These are phyloP conservation scores for Apamea monoglypha DNA, from an alignment of 2,888 invertebrate genomes.

Conservation along the genomic window DNA sequence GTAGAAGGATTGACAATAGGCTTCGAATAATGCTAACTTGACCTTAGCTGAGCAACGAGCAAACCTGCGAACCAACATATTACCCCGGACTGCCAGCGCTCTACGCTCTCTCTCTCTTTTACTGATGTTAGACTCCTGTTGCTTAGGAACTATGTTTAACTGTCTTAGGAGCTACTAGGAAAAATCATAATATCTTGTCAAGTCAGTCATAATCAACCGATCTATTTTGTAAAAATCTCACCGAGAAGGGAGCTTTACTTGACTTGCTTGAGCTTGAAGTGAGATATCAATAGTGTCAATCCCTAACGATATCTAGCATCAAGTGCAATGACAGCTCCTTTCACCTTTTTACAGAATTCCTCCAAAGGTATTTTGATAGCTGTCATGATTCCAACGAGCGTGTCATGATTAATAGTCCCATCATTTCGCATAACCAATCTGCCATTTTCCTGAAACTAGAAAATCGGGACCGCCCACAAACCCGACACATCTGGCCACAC, in stretches of 20 bases:
- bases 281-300: not conserved
- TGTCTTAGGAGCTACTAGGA: not conserved
- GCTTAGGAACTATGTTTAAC: not conserved
- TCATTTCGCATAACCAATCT: not conserved
- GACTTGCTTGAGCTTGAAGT: not conserved
- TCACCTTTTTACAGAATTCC: not conserved
- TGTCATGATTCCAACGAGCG: not conserved
- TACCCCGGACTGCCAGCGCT: too few species aligned
- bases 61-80: too few species aligned
- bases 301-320: not conserved
- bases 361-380: not conserved
- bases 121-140: not conserved
- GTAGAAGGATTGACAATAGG: too few species aligned
- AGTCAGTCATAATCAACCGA: not conserved
- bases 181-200: not conserved
- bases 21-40: too few species aligned
- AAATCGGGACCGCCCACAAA: constrained; percentile 23
- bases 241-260: not conserved
- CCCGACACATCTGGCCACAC: constrained; percentile 42
- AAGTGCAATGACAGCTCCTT: not conserved
- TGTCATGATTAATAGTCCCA: not conserved
- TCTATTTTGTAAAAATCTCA: not conserved
- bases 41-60: too few species aligned
- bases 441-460: not conserved
- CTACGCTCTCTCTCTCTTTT: too few species aligned